Evolutionary conservation across 2,113 vertebrate species (phyloP).

Genomic region (Leucoraja erinaceus): DNA sequence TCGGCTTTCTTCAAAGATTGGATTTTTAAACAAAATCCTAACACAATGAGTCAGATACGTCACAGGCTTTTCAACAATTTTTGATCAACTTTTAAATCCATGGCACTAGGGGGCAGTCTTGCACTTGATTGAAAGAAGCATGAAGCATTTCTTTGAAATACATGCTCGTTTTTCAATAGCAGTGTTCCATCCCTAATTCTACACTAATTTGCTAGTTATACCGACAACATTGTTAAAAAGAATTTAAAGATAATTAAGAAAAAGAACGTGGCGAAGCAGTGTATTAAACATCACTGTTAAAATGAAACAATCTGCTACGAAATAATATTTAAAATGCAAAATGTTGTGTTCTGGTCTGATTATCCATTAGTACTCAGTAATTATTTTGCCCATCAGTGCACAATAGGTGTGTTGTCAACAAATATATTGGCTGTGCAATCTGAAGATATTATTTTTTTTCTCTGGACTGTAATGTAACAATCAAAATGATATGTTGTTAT

Average conservation of each 20-base stretch:
- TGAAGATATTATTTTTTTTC: neutral
- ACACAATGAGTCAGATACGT: neutral
- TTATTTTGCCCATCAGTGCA: neutral
- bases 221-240: neutral
- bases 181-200: neutral
- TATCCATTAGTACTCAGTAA: neutral
- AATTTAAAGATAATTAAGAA: neutral
- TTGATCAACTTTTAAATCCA: neutral
- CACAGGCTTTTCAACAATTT: neutral
- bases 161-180: neutral
- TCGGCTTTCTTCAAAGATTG: neutral
- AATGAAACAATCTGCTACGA: neutral
- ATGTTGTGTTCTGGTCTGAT: neutral
- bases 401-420: neutral
- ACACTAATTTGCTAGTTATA: neutral
- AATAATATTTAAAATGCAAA: neutral
- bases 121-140: neutral
- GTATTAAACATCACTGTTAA: neutral
- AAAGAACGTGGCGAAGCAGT: neutral
- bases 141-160: too few relatives aligned
- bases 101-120: slow-evolving; percentile 20
- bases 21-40: neutral
- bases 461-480: neutral
- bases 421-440: neutral
- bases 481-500: neutral